Evolutionary conservation across 2,797 vertebrate species (phyloP), one percentile per base, ranked within the genome.

Genomic region (Urophycis tenuis): DNA sequence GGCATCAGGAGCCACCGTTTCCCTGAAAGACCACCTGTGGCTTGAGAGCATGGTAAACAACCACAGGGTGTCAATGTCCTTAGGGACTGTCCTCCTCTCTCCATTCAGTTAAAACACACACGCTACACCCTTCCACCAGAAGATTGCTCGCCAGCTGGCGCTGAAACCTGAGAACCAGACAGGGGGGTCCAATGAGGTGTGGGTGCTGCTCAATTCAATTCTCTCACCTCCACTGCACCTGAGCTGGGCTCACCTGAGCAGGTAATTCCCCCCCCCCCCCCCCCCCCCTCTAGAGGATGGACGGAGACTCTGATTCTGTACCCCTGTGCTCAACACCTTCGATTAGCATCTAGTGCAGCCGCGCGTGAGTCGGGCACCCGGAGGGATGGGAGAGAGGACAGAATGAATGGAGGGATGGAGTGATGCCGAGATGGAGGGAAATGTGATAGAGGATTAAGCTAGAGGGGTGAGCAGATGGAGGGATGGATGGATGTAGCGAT

Each of bases 221-320:
- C 53, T 60, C 22, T 60, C 22, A 25, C 53, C 25, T 60, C 22
- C 53, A 25, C 53, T 60, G 53, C 53, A 10, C n/a, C 60, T 67
- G 60, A 29, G 60, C n/a, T 67, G 60, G 60, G n/a, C 60, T 67
- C 60, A 67, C 60, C 60, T 67, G 60, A 12, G 60, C 25, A 67
- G 60, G 60, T 2, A 7, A 5, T 29, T 11, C 60, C 22, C 53
- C 53, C 19, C 25, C 22, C 22, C 53, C 53, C 19, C 25, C 22
- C 22, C 53, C 53, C 19, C 22, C 53, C 53, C 19, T 60, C 22
- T 9, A 60, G 22, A 60, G 22, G 25, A 25, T 9, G 15, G 22
- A 60, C 10, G 53, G 53, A 60, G 22, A 60, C 53, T 60, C 49
- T 0, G 22, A 9, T n/a, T n/a, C 22, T 19, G 19, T 22, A 49